These are phyloP conservation scores for Cosmia pyralina DNA, from an alignment of 2,888 invertebrate genomes.

Conservation along the genomic window DNA sequence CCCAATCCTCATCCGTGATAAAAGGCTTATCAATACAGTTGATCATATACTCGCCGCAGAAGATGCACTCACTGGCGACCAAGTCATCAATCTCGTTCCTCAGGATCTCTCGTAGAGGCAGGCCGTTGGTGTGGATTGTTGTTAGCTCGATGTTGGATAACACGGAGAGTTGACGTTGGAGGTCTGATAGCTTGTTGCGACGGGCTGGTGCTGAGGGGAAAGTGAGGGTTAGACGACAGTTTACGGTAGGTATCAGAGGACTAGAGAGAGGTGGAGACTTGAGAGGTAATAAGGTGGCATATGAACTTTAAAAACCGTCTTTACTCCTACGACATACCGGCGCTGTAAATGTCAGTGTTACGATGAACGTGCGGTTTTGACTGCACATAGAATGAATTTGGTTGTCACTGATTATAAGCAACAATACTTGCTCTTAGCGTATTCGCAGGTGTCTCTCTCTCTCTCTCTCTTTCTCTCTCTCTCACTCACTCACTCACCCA, in stretches of 20 bases:
- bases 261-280: background rate
- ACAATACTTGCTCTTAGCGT: no score
- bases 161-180: conserved; percentile 91
- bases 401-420: no score
- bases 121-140: conserved; percentile 78
- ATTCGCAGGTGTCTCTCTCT: no score
- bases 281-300: no score
- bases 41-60: conserved; percentile 98
- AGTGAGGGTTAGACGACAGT: background rate
- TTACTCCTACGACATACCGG: background rate
- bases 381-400: background rate
- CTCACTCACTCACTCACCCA: no score
- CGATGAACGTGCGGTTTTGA: no score
- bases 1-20: conserved; percentile 95
- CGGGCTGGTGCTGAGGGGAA: conserved; percentile 86
- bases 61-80: conserved; percentile 97
- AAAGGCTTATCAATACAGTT: conserved; percentile 97
- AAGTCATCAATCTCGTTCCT: conserved; percentile 96
- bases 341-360: background rate
- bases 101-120: conserved; percentile 91
- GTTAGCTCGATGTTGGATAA: conserved; percentile 87
- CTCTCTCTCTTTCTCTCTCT: no score
- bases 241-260: background rate
- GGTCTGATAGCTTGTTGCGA: conserved; percentile 91
- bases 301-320: background rate